Evolutionary conservation across 2,113 vertebrate species (phyloP), one percentile per base, ranked within the genome.

Genomic region (Equus przewalskii): DNA sequence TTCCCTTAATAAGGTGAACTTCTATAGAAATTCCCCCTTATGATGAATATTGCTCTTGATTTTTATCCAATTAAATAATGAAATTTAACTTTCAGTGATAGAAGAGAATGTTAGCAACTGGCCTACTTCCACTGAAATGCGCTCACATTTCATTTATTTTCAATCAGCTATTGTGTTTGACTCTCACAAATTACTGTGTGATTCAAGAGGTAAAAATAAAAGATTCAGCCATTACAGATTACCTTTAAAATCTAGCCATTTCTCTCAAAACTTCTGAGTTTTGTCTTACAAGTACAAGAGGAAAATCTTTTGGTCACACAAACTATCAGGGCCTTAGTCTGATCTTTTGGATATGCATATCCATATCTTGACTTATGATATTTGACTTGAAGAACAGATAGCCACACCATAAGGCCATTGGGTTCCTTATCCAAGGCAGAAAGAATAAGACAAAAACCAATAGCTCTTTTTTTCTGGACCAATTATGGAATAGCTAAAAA

Each of bases 181-280:
- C 98, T 98, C 98, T 98, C 97, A 98, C 98, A 98, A 98, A 99
- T 88, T 88, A 98, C 98, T 98, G 91, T 97, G 98, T 98, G 98
- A 98, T 97, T 98, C 92, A 98, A 98, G 98, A 98, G 98, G 98
- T 97, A 98, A 98, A 94, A 98, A 97, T 97, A 97, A 98, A 96
- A 98, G 99, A 99, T 99, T 99, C 99, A 99, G 99, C 99, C 99
- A 99, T 99, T 99, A 99, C 98, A 99, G 98, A 99, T 98, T 98
- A 95, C 97, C 94, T 98, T 98, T 87, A 92, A 96, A 98, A 98
- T 98, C 97, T 94, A 98, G 95, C 72, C 93, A 92, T 97, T 97
- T 90, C 86, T 98, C 81, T 98, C 51, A 95, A 62, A 78, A 62
- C 54, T 93, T 95, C 91, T 46, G 7, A 49, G 70, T 82, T 98